A percentile compares a stretch with the other conserved stretches of the same genome.
phyloP scores from a whole-genome alignment of 1,140 invertebrate genomes.

The Drosophila burlai region DNA sequence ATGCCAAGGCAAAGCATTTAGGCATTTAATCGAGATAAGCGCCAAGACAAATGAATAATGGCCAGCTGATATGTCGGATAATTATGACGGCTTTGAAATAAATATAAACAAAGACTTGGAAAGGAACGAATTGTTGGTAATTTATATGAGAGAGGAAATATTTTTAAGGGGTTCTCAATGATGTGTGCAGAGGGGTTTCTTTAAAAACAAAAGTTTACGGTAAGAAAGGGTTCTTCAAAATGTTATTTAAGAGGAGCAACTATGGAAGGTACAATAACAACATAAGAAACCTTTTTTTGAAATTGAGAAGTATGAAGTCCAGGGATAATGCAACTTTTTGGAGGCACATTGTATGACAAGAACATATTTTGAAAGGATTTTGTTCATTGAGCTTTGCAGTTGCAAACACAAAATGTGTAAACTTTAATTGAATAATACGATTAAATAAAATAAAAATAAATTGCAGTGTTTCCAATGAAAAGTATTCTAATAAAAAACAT shows the following conservation, averaged over 20 bases:
- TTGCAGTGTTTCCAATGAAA: no score
- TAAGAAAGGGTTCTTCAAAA: not conserved
- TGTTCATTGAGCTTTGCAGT: no score
- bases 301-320: no score
- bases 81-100: conserved; percentile 4
- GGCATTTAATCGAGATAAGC: conserved; percentile 13
- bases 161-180: no score
- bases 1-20: conserved; percentile 22
- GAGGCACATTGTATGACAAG: no score
- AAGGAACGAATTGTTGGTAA: not conserved
- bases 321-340: no score
- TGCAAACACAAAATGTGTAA: not conserved
- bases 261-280: no score
- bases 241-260: not conserved
- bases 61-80: conserved; percentile 13
- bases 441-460: no score
- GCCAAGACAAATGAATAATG: conserved; percentile 11
- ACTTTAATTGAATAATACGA: not conserved
- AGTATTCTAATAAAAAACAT: no score
- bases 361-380: not conserved
- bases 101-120: conserved; percentile 3
- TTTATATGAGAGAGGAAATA: not conserved
- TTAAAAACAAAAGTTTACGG: not conserved
- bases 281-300: no score
- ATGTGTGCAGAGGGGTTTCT: not conserved